Percentiles rank a stretch among this genome's conserved stretches.
phyloP scores from a whole-genome alignment of 1,140 invertebrate genomes.

The Babylonia areolata region DNA sequence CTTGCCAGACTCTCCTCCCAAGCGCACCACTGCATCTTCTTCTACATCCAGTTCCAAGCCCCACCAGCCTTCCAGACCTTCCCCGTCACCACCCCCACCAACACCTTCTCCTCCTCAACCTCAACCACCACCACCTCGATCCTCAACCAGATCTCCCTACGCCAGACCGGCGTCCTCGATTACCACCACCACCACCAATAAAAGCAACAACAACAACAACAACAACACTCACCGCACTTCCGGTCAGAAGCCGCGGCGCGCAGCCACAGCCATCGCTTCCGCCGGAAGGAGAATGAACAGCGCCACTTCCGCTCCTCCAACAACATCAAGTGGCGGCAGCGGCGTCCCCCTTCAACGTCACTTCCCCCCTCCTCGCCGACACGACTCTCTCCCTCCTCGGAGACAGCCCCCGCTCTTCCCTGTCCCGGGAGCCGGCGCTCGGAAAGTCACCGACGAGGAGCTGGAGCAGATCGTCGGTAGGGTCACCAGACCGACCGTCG shows the following conservation, averaged over 20 bases:
- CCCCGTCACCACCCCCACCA: not conserved
- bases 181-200: not conserved
- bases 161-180: not conserved
- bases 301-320: not conserved
- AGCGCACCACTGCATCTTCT: too few species aligned
- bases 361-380: not conserved
- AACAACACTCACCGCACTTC: not conserved
- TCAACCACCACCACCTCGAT: too few species aligned
- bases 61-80: not conserved
- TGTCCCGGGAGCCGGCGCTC: not conserved
- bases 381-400: not conserved
- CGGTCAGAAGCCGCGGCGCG: not conserved
- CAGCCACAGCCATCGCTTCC: too few species aligned
- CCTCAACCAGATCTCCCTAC: not conserved
- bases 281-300: not conserved
- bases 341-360: not conserved
- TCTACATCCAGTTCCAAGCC: too few species aligned
- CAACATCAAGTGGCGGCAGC: not conserved
- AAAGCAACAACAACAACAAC: too few species aligned
- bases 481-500: conserved; percentile 57
- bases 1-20: too few species aligned
- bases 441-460: conserved; percentile 47
- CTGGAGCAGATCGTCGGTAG: conserved; percentile 53
- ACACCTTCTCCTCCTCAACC: not conserved
- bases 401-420: not conserved